Evolutionary conservation across 2,113 vertebrate species (phyloP).

Genomic region (Hippocampus barbouri): DNA sequence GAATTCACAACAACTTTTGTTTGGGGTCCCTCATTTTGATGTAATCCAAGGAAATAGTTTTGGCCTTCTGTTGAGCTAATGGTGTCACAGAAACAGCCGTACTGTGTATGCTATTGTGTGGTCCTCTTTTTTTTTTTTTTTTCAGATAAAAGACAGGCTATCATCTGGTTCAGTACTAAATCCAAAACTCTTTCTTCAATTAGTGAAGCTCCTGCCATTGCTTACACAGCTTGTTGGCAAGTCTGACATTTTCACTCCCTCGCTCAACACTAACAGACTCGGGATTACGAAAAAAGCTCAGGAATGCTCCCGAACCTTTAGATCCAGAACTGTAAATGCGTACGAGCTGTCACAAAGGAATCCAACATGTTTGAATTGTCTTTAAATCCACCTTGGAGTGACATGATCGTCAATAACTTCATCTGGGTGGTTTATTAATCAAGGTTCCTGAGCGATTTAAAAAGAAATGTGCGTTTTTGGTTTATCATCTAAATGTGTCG

Average conservation of each 20-base stretch:
- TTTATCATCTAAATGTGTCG: constrained; percentile 5
- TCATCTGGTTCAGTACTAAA: constrained; percentile 30
- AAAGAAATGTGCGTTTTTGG: neutral
- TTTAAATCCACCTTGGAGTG: neutral
- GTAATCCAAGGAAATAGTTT: neutral
- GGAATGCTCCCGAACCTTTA: constrained; percentile 59
- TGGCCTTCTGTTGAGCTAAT: neutral
- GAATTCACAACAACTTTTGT: neutral
- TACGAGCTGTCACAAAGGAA: neutral
- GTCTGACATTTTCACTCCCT: constrained; percentile 42
- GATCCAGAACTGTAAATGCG: constrained; percentile 18
- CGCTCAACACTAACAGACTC: constrained; percentile 49
- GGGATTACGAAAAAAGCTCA: constrained; percentile 53
- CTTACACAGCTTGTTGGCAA: constrained; percentile 56
- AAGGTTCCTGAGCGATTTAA: neutral
- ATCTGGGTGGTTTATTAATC: neutral
- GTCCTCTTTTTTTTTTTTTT: constrained; percentile 27
- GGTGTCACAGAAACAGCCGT: constrained; percentile 18
- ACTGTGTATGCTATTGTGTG: constrained; percentile 52
- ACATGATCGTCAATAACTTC: neutral
- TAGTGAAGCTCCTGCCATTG: constrained; percentile 43
- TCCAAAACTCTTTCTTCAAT: constrained; percentile 56
- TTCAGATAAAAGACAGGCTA: constrained; percentile 2
- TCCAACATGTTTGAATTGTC: neutral
- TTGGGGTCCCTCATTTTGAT: neutral